Evolutionary conservation across 2,888 invertebrate genomes (phyloP).

Genomic region (Synanthedon vespiformis): DNA sequence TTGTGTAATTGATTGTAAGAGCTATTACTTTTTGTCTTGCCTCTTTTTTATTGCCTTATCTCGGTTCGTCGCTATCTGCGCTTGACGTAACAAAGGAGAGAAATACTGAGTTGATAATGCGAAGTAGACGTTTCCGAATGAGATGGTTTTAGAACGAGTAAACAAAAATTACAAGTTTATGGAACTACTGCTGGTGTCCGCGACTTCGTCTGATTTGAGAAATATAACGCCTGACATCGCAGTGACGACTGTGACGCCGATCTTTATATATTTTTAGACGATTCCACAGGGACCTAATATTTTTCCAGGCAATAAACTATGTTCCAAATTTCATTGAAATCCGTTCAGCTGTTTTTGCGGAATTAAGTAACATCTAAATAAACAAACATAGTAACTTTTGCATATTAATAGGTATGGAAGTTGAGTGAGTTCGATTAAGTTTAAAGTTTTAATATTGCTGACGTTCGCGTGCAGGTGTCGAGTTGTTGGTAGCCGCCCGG

Average conservation of each 20-base stretch:
- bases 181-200: too few relatives aligned
- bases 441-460: slow-evolving; percentile 10
- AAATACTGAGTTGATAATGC: background rate
- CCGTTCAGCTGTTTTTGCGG: too few relatives aligned
- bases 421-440: slow-evolving; percentile 33
- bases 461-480: slow-evolving; percentile 2
- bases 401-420: slow-evolving; percentile 13
- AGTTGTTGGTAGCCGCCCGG: background rate
- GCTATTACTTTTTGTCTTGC: slow-evolving; percentile 33
- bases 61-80: background rate
- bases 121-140: background rate
- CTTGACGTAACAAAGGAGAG: background rate
- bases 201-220: too few relatives aligned
- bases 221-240: too few relatives aligned
- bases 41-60: slow-evolving; percentile 20
- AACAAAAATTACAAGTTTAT: too few relatives aligned
- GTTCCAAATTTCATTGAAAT: too few relatives aligned
- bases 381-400: too few relatives aligned
- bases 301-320: too few relatives aligned
- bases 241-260: too few relatives aligned
- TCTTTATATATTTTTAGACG: too few relatives aligned
- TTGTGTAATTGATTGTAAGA: slow-evolving; percentile 54
- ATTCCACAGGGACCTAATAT: too few relatives aligned
- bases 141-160: background rate
- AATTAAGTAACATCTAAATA: too few relatives aligned